Evolutionary conservation across 2,113 vertebrate genomes (phyloP), one percentile per base, ranked within the genome.

Genomic region (Nycticryphes semicollaris): DNA sequence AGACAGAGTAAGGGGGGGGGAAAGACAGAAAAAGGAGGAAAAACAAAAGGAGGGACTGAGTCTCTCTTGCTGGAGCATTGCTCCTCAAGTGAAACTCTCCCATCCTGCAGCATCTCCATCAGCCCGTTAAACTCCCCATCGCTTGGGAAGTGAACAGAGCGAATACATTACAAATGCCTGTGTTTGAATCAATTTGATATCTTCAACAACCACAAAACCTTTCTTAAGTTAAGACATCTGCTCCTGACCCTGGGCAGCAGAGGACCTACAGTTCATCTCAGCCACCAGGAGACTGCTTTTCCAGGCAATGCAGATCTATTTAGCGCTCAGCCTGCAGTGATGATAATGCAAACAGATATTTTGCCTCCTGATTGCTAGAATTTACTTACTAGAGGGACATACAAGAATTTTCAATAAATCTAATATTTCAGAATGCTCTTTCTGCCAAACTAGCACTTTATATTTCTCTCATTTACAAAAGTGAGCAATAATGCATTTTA

Each of bases 381-480:
- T 14, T 81, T 62, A 95, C 84, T 94, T 78, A 60, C 66, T 86
- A 47, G 51, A 25, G 89, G 57, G 43, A n/a, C 31, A 53, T 30
- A 33, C 53, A 69, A 72, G 30, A 37, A 20, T 37, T 93, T 90
- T 54, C 87, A 90, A 70, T 89, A 94, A 89, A 95, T 85, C 80
- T 89, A 88, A 69, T 85, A 70, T 76, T 92, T 76, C 81, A 50
- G 77, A 96, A 66, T 6, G 68, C 22, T 95, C 60, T 90, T 83
- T 80, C 94, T 91, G 90, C 88, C 91, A 91, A 86, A 83, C 77
- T 22, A 92, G 90, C 74, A 92, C 94, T 96, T 94, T 57, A 51
- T 33, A 30, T 67, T 88, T 73, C 78, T 66, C 75, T 66, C 8
- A 41, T 74, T 88, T 70, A 80, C 73, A 45, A 31, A 35, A 81